Base-by-base conservation (phyloP, 2,113 vertebrate genomes). In the Furnarius figulus region DNA sequence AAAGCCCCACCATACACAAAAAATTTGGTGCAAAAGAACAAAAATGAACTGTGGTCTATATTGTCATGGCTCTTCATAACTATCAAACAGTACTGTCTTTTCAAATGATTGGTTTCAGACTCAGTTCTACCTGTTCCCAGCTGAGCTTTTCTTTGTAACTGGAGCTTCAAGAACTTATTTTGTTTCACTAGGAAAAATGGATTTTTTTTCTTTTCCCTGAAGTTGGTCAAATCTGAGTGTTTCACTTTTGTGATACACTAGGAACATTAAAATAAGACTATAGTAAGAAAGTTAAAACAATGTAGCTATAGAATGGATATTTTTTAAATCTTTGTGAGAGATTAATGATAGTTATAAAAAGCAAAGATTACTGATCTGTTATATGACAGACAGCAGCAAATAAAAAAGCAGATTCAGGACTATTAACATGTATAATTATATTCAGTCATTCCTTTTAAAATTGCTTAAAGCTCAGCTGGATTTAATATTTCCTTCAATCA, bases 401-500 rank as follows among this genome's bases (percentile, higher is more conserved):
- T 94, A 95, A 94, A 94, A 96, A 95, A 91, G 65, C 72, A 93
- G 71, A 94, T 94, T 96, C 40, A 56, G 31, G 58, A 95, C 86
- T 94, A 95, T 97, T 97, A 96, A 94, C 91, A 95, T 89, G 67
- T 83, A 89, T 95, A 95, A 97, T 96, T 97, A 93, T 95, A 96
- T 96, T 96, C 94, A 96, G 89, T 94, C 92, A 86, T 97, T 95
- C 75, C 76, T 94, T 92, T 96, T 91, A 97, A 97, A 95, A 85
- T 88, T 95, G 90, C 91, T 94, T 96, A 90, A 96, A 96, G 90
- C 93, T 97, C 95, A 97, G 93, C 96, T 97, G 88, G 90, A 94
- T 97, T 96, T 95, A 94, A 96, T 94, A 97, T 96, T 97, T 97
- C 95, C 89, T 93, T 97, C 94, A 95, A 96, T 97, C 93, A 97